phyloP scores from a whole-genome alignment of 2,888 invertebrate genomes.

The Sabatieria punctata region DNA sequence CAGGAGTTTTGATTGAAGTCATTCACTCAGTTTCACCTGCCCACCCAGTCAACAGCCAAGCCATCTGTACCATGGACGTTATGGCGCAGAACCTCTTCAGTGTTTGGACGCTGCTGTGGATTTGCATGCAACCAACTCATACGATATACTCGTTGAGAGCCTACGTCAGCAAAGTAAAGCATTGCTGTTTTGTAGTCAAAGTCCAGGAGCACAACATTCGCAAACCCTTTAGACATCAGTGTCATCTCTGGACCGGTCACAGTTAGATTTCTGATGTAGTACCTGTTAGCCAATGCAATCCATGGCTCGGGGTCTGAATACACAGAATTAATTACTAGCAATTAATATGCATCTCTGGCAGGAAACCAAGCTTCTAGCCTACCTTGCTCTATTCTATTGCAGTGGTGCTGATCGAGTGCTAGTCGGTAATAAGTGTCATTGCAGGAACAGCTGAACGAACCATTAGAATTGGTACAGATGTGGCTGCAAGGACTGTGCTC shows the following conservation, averaged over 20 bases:
- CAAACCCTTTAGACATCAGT: conserved; percentile 75
- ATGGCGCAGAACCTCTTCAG: conserved; percentile 68
- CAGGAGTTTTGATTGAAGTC: background rate
- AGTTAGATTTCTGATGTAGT: conserved; percentile 89
- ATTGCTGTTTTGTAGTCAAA: conserved; percentile 66
- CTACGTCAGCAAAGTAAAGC: conserved; percentile 85
- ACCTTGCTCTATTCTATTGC: conserved; percentile 61
- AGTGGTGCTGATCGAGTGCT: conserved; percentile 65
- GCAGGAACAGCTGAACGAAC: conserved; percentile 87
- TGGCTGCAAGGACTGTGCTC: conserved; percentile 78
- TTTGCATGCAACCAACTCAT: conserved; percentile 22
- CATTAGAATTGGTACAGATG: conserved; percentile 81
- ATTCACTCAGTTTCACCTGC: conserved; percentile 28
- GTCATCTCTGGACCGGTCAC: conserved; percentile 66
- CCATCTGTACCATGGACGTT: conserved; percentile 94
- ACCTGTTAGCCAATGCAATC: conserved; percentile 87
- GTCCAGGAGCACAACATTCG: conserved; percentile 90
- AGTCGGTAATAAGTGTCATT: conserved; percentile 74
- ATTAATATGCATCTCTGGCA: no score
- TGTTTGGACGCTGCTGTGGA: conserved; percentile 31
- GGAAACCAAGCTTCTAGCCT: no score
- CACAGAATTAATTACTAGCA: background rate
- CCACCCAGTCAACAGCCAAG: conserved; percentile 89
- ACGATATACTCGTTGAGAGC: conserved; percentile 26
- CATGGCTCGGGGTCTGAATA: conserved; percentile 48